Evolutionary conservation across 1,140 invertebrate species (phyloP).

Genomic region (Halyomorpha halys): DNA sequence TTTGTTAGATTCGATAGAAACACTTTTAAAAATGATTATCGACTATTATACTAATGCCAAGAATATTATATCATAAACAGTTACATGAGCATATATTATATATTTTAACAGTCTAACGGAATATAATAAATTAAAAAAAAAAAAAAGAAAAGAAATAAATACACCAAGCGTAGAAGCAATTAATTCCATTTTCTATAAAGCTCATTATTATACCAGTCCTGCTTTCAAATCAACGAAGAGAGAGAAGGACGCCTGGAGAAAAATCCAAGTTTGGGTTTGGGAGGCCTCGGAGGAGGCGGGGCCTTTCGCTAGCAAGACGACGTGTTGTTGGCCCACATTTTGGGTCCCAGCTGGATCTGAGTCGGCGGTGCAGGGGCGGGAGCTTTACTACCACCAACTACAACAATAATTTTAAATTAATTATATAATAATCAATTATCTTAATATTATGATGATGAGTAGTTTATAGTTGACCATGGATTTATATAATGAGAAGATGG

Average conservation of each 20-base stretch:
- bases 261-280: background rate
- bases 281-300: background rate
- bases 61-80: background rate
- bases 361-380: conserved; percentile 29
- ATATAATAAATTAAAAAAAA: background rate
- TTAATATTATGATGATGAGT: too few species aligned
- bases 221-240: background rate
- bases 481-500: too few species aligned
- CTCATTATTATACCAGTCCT: background rate
- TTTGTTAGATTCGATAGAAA: too few species aligned
- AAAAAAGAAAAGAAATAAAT: background rate
- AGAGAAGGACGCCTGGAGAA: conserved; percentile 2
- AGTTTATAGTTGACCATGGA: too few species aligned
- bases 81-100: background rate
- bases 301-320: conserved; percentile 26
- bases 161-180: background rate
- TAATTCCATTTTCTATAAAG: conserved; percentile 1
- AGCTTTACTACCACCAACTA: conserved; percentile 24
- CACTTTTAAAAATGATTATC: too few species aligned
- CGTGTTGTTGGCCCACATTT: conserved; percentile 24
- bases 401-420: background rate
- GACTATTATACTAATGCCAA: background rate
- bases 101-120: background rate
- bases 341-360: conserved; percentile 26
- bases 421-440: too few species aligned